Evolutionary conservation across 1,140 invertebrate genomes (phyloP).

Genomic region (Heliconius congener): DNA sequence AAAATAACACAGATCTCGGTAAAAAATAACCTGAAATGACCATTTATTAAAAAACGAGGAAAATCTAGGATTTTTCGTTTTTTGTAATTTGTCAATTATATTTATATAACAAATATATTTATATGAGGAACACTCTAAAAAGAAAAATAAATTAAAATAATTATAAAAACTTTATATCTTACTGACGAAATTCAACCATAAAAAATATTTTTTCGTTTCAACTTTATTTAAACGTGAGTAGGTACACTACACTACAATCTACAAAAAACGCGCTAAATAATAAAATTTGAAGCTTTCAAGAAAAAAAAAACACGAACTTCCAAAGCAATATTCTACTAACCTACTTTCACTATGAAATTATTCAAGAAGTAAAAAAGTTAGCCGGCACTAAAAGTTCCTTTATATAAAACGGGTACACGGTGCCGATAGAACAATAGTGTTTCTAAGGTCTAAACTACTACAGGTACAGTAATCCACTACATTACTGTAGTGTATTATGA

Average conservation of each 20-base stretch:
- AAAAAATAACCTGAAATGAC: too few species aligned
- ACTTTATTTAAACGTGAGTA: too few species aligned
- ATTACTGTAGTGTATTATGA: not conserved
- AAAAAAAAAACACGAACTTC: not conserved
- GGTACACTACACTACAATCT: not conserved
- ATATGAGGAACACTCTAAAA: too few species aligned
- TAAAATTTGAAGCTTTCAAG: not conserved
- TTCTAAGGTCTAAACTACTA: not conserved
- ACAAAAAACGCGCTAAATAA: constrained; percentile 3
- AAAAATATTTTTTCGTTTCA: too few species aligned
- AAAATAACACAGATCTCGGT: too few species aligned
- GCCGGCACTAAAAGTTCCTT: constrained; percentile 9
- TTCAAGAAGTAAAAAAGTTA: constrained; percentile 13
- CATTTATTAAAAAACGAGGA: too few species aligned
- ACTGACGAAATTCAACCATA: too few species aligned
- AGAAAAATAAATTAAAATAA: too few species aligned
- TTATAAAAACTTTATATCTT: too few species aligned
- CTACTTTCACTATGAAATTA: constrained; percentile 15
- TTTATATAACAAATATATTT: too few species aligned
- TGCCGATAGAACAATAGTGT: constrained; percentile 5
- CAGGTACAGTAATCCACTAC: not conserved
- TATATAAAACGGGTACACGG: constrained; percentile 6
- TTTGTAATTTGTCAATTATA: too few species aligned
- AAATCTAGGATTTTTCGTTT: too few species aligned
- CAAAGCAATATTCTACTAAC: constrained; percentile 11